phyloP scores from a whole-genome alignment of 1,140 invertebrate species.

The Leptonema lineaticorne region DNA sequence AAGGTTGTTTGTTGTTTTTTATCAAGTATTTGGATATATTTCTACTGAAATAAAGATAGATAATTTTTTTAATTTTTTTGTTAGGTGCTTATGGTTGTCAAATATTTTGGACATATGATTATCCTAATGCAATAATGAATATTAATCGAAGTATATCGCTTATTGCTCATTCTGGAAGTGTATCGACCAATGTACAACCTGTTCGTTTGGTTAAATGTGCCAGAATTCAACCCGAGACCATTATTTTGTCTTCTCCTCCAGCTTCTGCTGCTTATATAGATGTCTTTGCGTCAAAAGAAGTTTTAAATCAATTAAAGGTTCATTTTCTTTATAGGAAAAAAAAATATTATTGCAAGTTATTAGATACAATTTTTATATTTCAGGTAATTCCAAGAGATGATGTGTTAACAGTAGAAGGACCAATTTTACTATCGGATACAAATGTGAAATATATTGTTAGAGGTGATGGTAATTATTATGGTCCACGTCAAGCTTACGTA shows the following conservation, averaged over 20 bases:
- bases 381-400: slow-evolving; percentile 20
- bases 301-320: slow-evolving; percentile 29
- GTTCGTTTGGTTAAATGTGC: slow-evolving; percentile 17
- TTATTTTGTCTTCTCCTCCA: slow-evolving; percentile 30
- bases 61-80: slow-evolving; percentile 7
- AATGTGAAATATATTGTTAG: slow-evolving; percentile 22
- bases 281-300: slow-evolving; percentile 24
- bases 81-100: slow-evolving; percentile 18
- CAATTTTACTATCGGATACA: slow-evolving; percentile 16
- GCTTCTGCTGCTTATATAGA: slow-evolving; percentile 24
- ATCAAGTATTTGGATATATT: background rate
- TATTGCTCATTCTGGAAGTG: slow-evolving; percentile 17
- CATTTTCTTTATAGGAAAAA: too few species aligned
- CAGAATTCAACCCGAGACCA: background rate
- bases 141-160: slow-evolving; percentile 1
- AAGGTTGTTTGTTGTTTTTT: background rate
- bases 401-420: slow-evolving; percentile 24
- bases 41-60: background rate
- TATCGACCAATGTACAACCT: background rate
- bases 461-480: background rate
- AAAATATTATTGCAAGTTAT: too few species aligned
- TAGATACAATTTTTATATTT: too few species aligned
- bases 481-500: background rate
- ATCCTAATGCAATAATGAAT: background rate
- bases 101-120: slow-evolving; percentile 7